phyloP scores from a whole-genome alignment of 2,888 invertebrate species.

The Philereme vetulata region DNA sequence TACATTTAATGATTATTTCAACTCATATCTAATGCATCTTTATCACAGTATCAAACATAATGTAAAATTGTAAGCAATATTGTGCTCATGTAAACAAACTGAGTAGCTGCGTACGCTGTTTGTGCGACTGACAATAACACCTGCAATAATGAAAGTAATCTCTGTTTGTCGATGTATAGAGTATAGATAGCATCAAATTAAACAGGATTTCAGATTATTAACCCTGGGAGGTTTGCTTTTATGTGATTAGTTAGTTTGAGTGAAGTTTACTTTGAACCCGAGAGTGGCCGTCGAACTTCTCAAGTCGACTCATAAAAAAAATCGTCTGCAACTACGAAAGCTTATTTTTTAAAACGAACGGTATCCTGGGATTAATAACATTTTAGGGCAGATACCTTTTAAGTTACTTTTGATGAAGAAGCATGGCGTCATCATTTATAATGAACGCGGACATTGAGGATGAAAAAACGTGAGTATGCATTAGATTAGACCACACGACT shows the following conservation, averaged over 20 bases:
- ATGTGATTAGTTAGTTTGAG: neutral
- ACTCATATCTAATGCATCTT: no score
- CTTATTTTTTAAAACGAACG: neutral
- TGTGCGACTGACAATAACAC: constrained; percentile 13
- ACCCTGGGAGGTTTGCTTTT: constrained; percentile 1
- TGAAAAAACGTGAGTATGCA: no score
- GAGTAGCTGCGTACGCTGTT: constrained; percentile 12
- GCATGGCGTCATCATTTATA: no score
- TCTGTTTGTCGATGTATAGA: constrained; percentile 9
- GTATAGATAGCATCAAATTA: constrained; percentile 1
- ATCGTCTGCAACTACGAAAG: neutral
- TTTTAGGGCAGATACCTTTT: no score
- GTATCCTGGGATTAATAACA: neutral
- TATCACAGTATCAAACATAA: no score
- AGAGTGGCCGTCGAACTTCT: neutral
- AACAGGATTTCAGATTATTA: constrained; percentile 7
- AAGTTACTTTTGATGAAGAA: no score
- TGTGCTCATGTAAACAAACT: constrained; percentile 11
- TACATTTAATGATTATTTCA: no score
- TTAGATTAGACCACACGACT: no score
- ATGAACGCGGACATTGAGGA: no score
- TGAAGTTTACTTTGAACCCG: neutral
- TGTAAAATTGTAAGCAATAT: no score
- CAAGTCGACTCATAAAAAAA: neutral
- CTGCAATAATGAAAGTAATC: constrained; percentile 12